Evolutionary conservation across 1,140 invertebrate species (phyloP).

Genomic region (Drosophila pseudoobscura): DNA sequence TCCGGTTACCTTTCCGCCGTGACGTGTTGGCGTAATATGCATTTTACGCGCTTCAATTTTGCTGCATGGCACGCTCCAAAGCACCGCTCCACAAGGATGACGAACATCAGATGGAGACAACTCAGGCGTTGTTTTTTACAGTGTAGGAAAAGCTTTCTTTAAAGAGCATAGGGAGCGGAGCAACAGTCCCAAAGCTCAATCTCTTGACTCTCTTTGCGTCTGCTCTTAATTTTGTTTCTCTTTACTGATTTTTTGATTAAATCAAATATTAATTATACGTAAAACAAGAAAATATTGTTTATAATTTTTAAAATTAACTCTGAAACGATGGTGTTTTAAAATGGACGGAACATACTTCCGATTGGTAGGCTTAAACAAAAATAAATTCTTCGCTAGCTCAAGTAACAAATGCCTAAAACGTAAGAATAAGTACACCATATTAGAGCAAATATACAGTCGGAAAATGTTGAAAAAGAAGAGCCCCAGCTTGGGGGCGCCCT

Average conservation of each 20-base stretch:
- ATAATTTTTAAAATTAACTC: no score
- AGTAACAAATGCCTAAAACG: conserved; percentile 44
- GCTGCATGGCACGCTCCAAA: conserved; percentile 6
- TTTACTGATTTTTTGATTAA: background rate
- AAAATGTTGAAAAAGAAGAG: conserved; percentile 40
- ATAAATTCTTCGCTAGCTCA: background rate
- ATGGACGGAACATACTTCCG: no score
- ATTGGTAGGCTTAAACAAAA: no score
- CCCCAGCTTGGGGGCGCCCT: conserved; percentile 2
- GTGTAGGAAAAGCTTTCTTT: conserved; percentile 53
- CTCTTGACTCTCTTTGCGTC: conserved; percentile 16
- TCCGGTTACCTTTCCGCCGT: conserved; percentile 71
- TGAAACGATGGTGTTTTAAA: no score
- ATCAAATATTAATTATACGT: conserved; percentile 23
- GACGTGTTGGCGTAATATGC: conserved; percentile 59
- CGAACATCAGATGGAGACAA: background rate
- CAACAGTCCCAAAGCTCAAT: conserved; percentile 40
- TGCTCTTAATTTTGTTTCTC: conserved; percentile 23
- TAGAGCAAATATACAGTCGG: conserved; percentile 42
- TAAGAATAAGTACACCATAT: conserved; percentile 14
- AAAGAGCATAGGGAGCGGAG: conserved; percentile 1
- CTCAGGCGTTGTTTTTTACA: conserved; percentile 6
- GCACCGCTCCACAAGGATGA: background rate
- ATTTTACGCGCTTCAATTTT: conserved; percentile 67
- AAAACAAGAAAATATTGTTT: background rate